These are phyloP conservation scores for Stercorarius parasiticus DNA, from an alignment of 2,113 vertebrate species.

Conservation along the genomic window DNA sequence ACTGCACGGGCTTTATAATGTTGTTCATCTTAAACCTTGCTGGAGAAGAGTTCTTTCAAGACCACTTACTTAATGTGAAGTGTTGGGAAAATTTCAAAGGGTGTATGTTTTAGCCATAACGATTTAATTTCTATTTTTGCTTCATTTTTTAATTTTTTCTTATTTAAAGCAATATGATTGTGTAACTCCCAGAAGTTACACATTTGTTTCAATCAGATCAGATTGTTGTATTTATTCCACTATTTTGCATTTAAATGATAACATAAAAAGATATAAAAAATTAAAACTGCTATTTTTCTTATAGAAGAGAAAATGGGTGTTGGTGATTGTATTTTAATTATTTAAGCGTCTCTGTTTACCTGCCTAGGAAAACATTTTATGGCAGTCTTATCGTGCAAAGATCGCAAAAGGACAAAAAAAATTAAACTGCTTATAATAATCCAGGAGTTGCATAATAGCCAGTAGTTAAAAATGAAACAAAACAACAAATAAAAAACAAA, in stretches of 20 bases:
- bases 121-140: constrained; percentile 71
- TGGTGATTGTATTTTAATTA: constrained; percentile 91
- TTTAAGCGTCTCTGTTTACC: constrained; percentile 89
- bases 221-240: constrained; percentile 91
- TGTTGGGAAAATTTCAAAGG: constrained; percentile 75
- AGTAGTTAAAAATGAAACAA: constrained; percentile 84
- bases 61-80: constrained; percentile 80
- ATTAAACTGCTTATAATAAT: constrained; percentile 86
- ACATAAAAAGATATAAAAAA: constrained; percentile 87
- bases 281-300: constrained; percentile 93
- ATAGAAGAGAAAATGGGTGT: constrained; percentile 86
- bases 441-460: constrained; percentile 92
- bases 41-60: constrained; percentile 76
- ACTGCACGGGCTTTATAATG: constrained; percentile 65
- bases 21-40: constrained; percentile 74
- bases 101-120: constrained; percentile 78
- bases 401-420: constrained; percentile 80
- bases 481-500: constrained; percentile 76
- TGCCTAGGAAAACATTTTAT: constrained; percentile 84
- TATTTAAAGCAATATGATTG: constrained; percentile 92
- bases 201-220: constrained; percentile 88
- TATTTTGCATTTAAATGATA: constrained; percentile 90
- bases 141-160: constrained; percentile 79
- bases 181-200: constrained; percentile 84
- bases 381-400: constrained; percentile 85